phyloP scores from a whole-genome alignment of 2,113 vertebrate species.

The Ceyx margarethae region DNA sequence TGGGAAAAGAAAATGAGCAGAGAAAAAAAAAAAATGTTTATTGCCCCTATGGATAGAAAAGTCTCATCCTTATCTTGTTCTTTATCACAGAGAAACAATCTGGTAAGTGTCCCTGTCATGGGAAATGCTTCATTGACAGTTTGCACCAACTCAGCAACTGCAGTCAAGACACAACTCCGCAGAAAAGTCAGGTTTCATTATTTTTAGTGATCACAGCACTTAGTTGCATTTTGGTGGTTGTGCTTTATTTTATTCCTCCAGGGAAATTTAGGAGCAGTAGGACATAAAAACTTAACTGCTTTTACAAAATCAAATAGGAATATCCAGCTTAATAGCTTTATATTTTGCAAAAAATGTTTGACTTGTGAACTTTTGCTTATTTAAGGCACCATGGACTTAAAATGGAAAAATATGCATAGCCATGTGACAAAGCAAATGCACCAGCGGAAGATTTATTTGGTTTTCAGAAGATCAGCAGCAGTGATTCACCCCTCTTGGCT shows the following conservation, averaged over 20 bases:
- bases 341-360: slow-evolving; percentile 1
- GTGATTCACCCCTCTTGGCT: slow-evolving; percentile 28
- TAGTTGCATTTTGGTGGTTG: neutral
- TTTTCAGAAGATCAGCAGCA: slow-evolving; percentile 22
- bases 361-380: slow-evolving; percentile 21
- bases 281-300: neutral
- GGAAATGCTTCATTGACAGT: neutral
- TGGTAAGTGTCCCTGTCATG: neutral
- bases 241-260: neutral
- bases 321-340: neutral
- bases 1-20: neutral
- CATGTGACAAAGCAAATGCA: slow-evolving; percentile 3
- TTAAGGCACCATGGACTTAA: neutral
- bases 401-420: slow-evolving; percentile 29
- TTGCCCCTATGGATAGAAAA: neutral
- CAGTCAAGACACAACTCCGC: neutral
- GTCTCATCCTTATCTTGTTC: neutral
- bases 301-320: slow-evolving; percentile 4
- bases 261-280: neutral
- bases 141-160: neutral
- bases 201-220: neutral
- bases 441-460: neutral
- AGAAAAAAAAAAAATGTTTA: neutral
- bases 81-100: neutral
- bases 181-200: neutral